phyloP scores from a whole-genome alignment of 1,140 invertebrate species.

The Drosophila ogumai region DNA sequence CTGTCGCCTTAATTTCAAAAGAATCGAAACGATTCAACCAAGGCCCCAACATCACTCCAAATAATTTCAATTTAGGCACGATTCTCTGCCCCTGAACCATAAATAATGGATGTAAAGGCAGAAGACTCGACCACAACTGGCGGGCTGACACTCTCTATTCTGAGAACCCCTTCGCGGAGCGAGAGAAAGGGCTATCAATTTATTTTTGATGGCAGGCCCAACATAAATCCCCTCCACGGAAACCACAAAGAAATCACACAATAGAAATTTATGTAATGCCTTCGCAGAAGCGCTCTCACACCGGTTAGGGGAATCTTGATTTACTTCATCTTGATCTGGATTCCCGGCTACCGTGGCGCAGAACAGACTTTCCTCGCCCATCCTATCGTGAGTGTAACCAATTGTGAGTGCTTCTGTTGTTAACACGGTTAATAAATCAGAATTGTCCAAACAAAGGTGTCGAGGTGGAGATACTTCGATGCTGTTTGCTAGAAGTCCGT shows the following conservation, averaged over 20 bases:
- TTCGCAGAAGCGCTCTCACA: constrained; percentile 56
- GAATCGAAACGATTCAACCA: constrained; percentile 53
- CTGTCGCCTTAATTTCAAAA: constrained; percentile 75
- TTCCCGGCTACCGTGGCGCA: constrained; percentile 50
- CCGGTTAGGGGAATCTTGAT: constrained; percentile 27
- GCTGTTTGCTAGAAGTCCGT: constrained; percentile 84
- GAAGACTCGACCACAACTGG: constrained; percentile 8
- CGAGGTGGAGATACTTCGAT: constrained; percentile 9
- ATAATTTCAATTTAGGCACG: constrained; percentile 77
- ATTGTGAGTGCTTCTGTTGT: constrained; percentile 68
- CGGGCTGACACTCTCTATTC: constrained; percentile 51
- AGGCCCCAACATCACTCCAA: constrained; percentile 27
- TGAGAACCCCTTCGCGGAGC: constrained; percentile 57
- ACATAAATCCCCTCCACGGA: constrained; percentile 63
- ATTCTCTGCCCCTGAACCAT: constrained; percentile 63
- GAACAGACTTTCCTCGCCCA: constrained; percentile 18
- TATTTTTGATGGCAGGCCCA: constrained; percentile 60
- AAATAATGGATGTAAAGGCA: constrained; percentile 58
- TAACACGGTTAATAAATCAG: constrained; percentile 63
- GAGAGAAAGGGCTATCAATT: constrained; percentile 63
- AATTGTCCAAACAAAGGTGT: constrained; percentile 42
- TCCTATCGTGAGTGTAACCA: constrained; percentile 39
- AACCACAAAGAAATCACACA: constrained; percentile 63
- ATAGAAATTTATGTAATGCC: constrained; percentile 79
- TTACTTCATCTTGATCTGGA: constrained; percentile 36